A percentile compares a stretch with the other conserved stretches of the same genome.
phyloP scores from a whole-genome alignment of 2,888 invertebrate species.

The Asteroscopus sphinx region DNA sequence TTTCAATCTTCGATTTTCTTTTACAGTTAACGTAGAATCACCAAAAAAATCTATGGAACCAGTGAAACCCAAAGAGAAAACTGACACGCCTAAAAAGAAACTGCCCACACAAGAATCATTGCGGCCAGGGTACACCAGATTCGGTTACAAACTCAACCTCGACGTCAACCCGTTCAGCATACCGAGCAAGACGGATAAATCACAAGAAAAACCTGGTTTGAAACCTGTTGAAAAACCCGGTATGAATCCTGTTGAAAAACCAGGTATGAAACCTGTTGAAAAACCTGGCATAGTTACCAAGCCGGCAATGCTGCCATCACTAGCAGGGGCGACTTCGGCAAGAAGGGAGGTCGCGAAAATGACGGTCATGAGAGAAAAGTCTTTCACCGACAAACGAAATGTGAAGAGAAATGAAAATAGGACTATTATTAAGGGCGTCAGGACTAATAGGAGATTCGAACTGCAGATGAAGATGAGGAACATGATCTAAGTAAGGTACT shows the following conservation, averaged over 20 bases:
- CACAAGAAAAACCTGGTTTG: conserved; percentile 16
- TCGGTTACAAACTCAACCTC: conserved; percentile 86
- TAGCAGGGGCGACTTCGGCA: conserved; percentile 65
- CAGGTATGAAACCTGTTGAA: conserved; percentile 42
- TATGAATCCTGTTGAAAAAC: conserved; percentile 40
- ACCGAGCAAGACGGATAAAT: conserved; percentile 59
- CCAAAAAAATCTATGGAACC: conserved; percentile 51
- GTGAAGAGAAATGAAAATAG: conserved; percentile 79
- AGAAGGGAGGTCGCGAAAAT: conserved; percentile 75
- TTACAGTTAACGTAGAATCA: conserved; percentile 43
- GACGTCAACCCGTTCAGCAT: conserved; percentile 81
- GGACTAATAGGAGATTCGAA: conserved; percentile 93
- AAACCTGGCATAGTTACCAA: conserved; percentile 50
- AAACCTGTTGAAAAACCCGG: conserved; percentile 44
- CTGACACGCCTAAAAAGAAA: conserved; percentile 65
- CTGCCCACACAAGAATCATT: conserved; percentile 65
- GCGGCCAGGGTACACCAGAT: conserved; percentile 79
- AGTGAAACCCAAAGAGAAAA: conserved; percentile 52
- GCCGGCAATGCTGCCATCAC: conserved; percentile 66
- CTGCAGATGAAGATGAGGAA: conserved; percentile 92
- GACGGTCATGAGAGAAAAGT: conserved; percentile 78
- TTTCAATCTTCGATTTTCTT: no score
- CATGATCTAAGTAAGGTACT: conserved; percentile 59
- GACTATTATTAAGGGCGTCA: conserved; percentile 91
- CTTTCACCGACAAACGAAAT: conserved; percentile 73